These are phyloP conservation scores for Ciconia maguari DNA, from an alignment of 2,113 vertebrate genomes.

Conservation along the genomic window DNA sequence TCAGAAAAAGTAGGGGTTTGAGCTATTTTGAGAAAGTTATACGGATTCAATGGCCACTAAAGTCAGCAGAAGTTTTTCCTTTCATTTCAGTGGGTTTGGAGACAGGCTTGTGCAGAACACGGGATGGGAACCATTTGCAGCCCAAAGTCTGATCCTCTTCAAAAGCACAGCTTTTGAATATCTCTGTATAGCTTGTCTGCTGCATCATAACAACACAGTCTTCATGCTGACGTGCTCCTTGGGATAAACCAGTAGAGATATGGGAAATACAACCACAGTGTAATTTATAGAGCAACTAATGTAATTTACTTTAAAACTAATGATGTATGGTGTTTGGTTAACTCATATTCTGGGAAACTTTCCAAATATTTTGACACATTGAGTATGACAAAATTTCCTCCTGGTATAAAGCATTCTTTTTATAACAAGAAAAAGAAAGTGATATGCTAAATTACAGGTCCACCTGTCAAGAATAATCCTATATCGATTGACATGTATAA, in stretches of 20 bases:
- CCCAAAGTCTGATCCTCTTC: not conserved
- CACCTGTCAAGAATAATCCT: not conserved
- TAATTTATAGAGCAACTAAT: not conserved
- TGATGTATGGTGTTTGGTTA: not conserved
- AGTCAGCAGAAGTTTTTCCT: not conserved
- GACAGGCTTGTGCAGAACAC: fast-evolving
- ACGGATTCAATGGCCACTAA: not conserved
- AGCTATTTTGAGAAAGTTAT: not conserved
- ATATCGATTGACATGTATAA: not conserved
- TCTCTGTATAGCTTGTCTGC: not conserved
- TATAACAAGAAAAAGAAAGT: not conserved
- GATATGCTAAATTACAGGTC: not conserved
- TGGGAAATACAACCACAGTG: not conserved
- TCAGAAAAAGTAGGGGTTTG: not conserved
- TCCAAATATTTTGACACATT: not conserved
- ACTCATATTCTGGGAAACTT: not conserved
- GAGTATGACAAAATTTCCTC: not conserved
- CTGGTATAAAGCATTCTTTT: not conserved
- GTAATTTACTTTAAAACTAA: not conserved
- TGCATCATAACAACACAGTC: not conserved
- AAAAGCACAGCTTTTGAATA: not conserved
- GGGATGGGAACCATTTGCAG: not conserved
- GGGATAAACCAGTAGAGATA: not conserved
- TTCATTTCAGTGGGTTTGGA: not conserved
- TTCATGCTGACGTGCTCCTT: not conserved